Base-by-base conservation (phyloP, 2,113 vertebrate species). In the Pantherophis guttatus region DNA sequence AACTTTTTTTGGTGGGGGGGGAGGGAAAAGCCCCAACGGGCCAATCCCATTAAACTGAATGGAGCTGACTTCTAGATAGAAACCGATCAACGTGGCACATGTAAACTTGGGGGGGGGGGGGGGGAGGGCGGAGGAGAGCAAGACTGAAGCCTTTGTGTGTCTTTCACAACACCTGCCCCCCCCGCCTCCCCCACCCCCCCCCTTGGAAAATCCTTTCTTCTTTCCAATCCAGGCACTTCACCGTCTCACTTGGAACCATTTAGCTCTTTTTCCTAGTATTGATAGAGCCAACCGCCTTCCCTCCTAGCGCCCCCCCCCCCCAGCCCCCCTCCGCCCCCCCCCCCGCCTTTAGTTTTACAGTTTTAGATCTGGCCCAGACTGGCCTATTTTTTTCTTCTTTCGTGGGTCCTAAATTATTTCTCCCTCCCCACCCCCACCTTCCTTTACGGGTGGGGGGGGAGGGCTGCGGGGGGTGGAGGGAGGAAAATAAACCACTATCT, bases 321-420 rank as follows among this genome's bases (percentile, higher is more conserved):
- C 11, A 11, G 0, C 23, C 7, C 23, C 0, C 9, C 0, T 8
- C 58, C 24, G 5, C 7, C 53, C 12, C 1, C 1, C 15, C 8
- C 1, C 1, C 15, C 8, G 58, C 26, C n/a, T 93, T 86, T 86
- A 19, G 13, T 50, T 50, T 50, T 5, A 12, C 39, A 2, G 17
- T 57, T 88, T 86, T 33, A 85, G 54, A 70, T 57, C 48, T 33
- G 90, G 54, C 81, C 54, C 59, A 92, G 91, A 94, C 94, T 91
- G 89, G 86, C 92, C 59, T 87, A 50, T 48, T 62, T 55, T 59
- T 23, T 86, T 48, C 21, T 2, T 29, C 54, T 86, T 29, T 11
- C 4, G 12, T 3, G 23, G 9, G n/a, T 11, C 55, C 87, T 15
- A 15, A 39, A 70, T 88, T 54, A 26, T 88, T 88, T 65, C 58